Conservation (phyloP, 2,888 invertebrate species). For the Drosophila suboccidentalis region DNA sequence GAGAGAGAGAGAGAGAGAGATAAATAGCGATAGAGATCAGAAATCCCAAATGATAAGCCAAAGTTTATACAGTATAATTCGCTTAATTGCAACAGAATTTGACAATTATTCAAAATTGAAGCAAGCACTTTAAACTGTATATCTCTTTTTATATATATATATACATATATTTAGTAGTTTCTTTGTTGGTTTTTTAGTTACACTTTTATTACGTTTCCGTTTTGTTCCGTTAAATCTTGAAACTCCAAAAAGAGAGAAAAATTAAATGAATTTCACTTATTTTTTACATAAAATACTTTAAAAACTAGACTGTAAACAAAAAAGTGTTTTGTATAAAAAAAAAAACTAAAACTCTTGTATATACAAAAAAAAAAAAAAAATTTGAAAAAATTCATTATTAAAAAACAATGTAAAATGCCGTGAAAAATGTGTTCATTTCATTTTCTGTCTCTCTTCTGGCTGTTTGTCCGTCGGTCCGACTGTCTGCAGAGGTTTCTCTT, state of each 20-base stretch:
- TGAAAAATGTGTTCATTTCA: conserved; percentile 35
- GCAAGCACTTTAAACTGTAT: neutral
- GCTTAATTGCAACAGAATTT: neutral
- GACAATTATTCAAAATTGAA: neutral
- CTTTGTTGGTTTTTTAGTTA: neutral
- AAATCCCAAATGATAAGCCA: neutral
- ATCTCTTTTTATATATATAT: neutral
- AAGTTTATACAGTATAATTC: conserved; percentile 5
- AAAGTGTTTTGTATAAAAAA: conserved; percentile 9
- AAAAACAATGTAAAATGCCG: conserved; percentile 25
- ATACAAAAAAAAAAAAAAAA: conserved; percentile 10
- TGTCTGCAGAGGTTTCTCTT: neutral
- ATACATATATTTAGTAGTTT: neutral
- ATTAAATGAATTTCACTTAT: conserved; percentile 4
- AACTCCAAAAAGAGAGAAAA: neutral
- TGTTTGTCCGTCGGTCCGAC: neutral
- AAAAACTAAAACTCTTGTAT: conserved; percentile 17
- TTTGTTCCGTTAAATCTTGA: conserved; percentile 6
- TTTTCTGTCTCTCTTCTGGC: conserved; percentile 21
- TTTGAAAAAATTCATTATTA: conserved; percentile 8
- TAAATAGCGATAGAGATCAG: neutral
- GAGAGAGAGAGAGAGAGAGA: neutral
- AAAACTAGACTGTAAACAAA: conserved; percentile 15
- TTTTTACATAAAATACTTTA: neutral
- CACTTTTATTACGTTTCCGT: neutral